Evolutionary conservation across 2,113 vertebrate genomes (phyloP), one percentile per base, ranked within the genome.

Genomic region (Cryptotis parvus): DNA sequence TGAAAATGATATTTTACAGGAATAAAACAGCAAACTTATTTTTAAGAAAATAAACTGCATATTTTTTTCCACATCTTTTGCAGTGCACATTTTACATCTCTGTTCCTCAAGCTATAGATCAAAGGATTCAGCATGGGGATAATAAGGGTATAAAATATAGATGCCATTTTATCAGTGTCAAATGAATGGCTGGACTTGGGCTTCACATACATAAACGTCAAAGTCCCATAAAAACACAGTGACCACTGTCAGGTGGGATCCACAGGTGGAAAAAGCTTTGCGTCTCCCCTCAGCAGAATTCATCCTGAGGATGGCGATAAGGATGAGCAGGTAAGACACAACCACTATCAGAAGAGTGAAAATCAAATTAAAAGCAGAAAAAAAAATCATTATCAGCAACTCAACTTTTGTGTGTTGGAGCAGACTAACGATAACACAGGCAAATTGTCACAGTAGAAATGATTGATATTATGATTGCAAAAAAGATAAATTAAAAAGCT

Each of bases 401-500:
- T 96, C 84, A 0, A 84, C 87, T n/a, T 81, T 7, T n/a, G 18
- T 0, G 93, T 95, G 1, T 74, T 39, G 69, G 90, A 95, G 18
- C 96, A 97, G 4, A 97, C 49, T 7, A 97, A 84, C 20, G 91
- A 72, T 41, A 96, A 26, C 22, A 97, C 82, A 0, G 77, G 84
- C 0, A 94, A 58, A 70, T 94, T 81, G 58, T 97, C 96, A 91
- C 97, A 96, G 70, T 92, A 97, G 75, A 91, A 96, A 87, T 91
- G 89, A 16, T 76, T 90, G 39, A 96, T 52, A 0, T 95, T 4
- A 75, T 95, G 93, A 35, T 90, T 63, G 45, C 93, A 96, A 61
- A 96, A n/a, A 97, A 2, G 93, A 33, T 9, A 66, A 85, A 11
- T n/a, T 87, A 63, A 95, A 97, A 20, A 87, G 78, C 22, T 91